Conservation (phyloP, 2,797 vertebrate genomes). For the Poeciliopsis infans region DNA sequence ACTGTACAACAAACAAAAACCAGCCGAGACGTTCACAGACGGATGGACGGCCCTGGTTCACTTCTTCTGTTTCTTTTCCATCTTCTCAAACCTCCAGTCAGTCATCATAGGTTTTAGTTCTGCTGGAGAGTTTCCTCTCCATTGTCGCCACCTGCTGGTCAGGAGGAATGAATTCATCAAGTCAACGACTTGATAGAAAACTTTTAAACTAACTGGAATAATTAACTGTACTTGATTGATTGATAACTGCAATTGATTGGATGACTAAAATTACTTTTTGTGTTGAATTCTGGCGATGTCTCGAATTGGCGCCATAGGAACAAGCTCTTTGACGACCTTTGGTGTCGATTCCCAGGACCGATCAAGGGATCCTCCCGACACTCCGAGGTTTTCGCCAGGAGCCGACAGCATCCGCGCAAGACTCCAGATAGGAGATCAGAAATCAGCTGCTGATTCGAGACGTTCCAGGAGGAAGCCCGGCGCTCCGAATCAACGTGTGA, state of each 20-base stretch:
- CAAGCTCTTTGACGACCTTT: background rate
- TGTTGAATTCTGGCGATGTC: background rate
- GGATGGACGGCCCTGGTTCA: background rate
- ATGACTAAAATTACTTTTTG: background rate
- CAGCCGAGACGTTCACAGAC: background rate
- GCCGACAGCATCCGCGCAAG: conserved; percentile 3
- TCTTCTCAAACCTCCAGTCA: background rate
- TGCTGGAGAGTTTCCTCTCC: background rate
- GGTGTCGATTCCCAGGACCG: background rate
- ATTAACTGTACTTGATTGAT: background rate
- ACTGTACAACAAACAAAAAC: background rate
- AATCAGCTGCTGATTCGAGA: conserved; percentile 54
- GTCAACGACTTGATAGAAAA: background rate
- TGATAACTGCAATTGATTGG: background rate
- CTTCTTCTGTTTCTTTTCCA: background rate
- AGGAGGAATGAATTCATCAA: background rate
- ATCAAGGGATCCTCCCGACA: background rate
- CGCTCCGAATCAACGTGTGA: conserved; percentile 61
- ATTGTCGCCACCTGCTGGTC: background rate
- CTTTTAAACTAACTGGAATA: background rate
- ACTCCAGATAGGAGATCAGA: conserved; percentile 31
- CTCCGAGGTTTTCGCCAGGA: conserved; percentile 18
- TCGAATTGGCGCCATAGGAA: background rate
- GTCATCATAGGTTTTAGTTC: background rate
- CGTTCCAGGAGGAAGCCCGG: conserved; percentile 36